phyloP scores from a whole-genome alignment of 2,113 vertebrate genomes.

The Takifugu bimaculatus region DNA sequence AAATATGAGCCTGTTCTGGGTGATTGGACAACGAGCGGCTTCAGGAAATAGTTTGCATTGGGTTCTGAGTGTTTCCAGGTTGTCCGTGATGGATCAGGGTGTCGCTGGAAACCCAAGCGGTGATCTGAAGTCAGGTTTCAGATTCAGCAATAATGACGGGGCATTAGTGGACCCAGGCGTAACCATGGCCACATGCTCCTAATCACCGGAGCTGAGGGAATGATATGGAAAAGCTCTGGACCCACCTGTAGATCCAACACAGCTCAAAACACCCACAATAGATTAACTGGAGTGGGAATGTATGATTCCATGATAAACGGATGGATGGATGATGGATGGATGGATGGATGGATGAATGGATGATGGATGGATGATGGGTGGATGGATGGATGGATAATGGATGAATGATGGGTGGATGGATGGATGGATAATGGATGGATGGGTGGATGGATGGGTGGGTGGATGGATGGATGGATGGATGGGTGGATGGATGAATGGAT shows the following conservation, averaged over 20 bases:
- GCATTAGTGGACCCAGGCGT: conserved; percentile 8
- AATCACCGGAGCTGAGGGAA: conserved; percentile 29
- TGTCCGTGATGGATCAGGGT: conserved; percentile 61
- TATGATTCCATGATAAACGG: too few species aligned
- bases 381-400: too few species aligned
- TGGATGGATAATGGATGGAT: too few species aligned
- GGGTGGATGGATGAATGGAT: too few species aligned
- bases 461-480: too few species aligned
- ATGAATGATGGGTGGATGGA: too few species aligned
- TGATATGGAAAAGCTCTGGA: conserved; percentile 40
- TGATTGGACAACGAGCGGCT: conserved; percentile 45
- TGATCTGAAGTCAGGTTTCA: conserved; percentile 55
- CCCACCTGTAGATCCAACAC: conserved; percentile 23
- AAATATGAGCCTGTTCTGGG: conserved; percentile 58
- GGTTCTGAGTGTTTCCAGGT: conserved; percentile 66
- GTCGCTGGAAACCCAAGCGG: conserved; percentile 51
- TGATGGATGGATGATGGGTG: too few species aligned
- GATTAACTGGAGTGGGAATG: too few species aligned
- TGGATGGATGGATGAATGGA: background rate
- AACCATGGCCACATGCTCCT: conserved; percentile 48
- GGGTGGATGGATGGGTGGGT: too few species aligned
- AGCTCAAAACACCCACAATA: too few species aligned
- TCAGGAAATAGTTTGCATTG: conserved; percentile 64
- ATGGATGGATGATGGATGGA: too few species aligned
- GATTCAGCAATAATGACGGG: conserved; percentile 42